Percentiles rank a stretch among this genome's conserved stretches.
Evolutionary conservation across 2,888 invertebrate species (phyloP).

Genomic region (Drosophila prolongata): DNA sequence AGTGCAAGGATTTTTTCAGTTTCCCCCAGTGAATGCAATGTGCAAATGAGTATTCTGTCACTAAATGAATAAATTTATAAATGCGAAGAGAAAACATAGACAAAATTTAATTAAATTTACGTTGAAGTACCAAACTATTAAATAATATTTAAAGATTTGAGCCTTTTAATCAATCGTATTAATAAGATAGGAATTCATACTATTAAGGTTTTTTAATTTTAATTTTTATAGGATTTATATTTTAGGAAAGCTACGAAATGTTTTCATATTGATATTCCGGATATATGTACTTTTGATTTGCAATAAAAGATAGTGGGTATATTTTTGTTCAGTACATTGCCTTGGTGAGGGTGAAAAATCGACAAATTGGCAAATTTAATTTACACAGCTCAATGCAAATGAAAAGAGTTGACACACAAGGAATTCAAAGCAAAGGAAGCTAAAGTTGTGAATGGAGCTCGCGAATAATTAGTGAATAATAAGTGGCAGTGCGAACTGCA

Average conservation of each 20-base stretch:
- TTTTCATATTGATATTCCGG: not conserved
- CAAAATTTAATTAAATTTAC: too few species aligned
- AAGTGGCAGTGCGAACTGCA: slow-evolving; percentile 2
- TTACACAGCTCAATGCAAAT: slow-evolving; percentile 65
- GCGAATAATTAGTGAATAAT: slow-evolving; percentile 27
- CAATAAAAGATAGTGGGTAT: too few species aligned
- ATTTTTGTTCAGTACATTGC: not conserved
- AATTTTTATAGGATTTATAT: too few species aligned
- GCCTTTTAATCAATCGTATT: too few species aligned
- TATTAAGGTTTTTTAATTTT: too few species aligned
- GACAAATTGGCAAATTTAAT: slow-evolving; percentile 64
- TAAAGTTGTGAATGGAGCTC: not conserved
- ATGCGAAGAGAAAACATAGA: not conserved
- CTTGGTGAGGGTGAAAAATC: slow-evolving; percentile 21
- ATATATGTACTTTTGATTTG: too few species aligned
- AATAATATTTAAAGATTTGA: too few species aligned
- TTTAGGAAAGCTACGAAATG: too few species aligned
- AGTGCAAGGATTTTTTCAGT: not conserved
- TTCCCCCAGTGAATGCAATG: slow-evolving; percentile 46
- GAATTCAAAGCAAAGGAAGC: slow-evolving; percentile 15
- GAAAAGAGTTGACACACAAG: slow-evolving; percentile 17
- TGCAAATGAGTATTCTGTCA: slow-evolving; percentile 17
- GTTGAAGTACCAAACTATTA: too few species aligned
- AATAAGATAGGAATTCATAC: too few species aligned
- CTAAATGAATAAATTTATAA: slow-evolving; percentile 8